Evolutionary conservation across 2,113 vertebrate species (phyloP), one percentile per base, ranked within the genome.

Genomic region (Piaya cayana): DNA sequence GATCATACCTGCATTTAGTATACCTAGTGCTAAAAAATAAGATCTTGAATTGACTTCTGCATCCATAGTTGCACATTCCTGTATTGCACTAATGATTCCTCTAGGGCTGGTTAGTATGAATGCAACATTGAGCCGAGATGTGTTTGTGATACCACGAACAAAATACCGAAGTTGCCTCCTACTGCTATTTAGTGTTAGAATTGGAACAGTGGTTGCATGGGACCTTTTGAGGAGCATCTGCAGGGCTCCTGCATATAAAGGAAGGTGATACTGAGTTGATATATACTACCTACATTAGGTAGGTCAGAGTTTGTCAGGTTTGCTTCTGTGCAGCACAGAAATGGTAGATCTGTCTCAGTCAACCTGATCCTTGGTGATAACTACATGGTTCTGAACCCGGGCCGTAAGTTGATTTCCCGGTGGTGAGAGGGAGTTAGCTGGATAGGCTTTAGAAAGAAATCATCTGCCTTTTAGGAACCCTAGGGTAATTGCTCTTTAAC

Each of bases 11-110:
- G 37, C 19, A 15, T 81, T 76, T 42, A 34, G 13, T 30, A 19
- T 55, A 27, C 25, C 7, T 68, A 42, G 15, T 30, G 26, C 62
- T 72, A 47, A 76, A 62, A 86, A 27, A 29, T 16, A 13, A 0
- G 1, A 29, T 59, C 32, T 70, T 36, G 11, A 70, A 43, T 37
- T 59, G 30, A 32, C 32, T 72, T 78, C 15, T 62, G 22, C 25
- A 70, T 20, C 19, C 32, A 82, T 9, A 6, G 15, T 55, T 63
- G 9, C 0, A 0, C 6, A 2, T 74, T 74, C 22, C 42, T 36
- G 1, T 65, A 4, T 74, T 69, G 17, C 16, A 6, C 5, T 76
- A 75, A 15, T 60, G 55, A 45, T 65, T 14, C 30, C 80, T 79
- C 22, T 25, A 50, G 47, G 37, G 13, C 50, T 64, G 13, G 8